phyloP scores from a whole-genome alignment of 2,113 vertebrate genomes.

The Rhinoptilus africanus region DNA sequence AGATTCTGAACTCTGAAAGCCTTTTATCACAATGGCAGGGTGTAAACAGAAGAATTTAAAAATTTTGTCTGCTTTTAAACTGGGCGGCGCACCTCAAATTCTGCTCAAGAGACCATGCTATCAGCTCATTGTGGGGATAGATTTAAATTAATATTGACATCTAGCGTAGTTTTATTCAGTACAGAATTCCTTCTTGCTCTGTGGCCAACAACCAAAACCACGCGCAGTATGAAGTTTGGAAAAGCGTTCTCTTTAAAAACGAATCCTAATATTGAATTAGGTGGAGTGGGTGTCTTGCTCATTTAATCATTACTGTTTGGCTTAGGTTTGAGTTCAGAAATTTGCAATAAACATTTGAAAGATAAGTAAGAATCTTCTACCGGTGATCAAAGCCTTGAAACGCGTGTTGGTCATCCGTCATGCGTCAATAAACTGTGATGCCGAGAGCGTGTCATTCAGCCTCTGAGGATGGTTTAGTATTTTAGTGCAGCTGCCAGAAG shows the following conservation, averaged over 20 bases:
- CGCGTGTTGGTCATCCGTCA: not conserved
- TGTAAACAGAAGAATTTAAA: not conserved
- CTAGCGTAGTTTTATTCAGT: not conserved
- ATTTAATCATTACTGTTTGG: not conserved
- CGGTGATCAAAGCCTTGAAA: conserved; percentile 16
- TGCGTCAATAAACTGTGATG: not conserved
- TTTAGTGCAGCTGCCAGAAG: conserved; percentile 10
- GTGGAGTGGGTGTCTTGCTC: not conserved
- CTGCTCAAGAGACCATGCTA: not conserved
- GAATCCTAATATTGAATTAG: not conserved
- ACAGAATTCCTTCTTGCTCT: not conserved
- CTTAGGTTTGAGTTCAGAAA: not conserved
- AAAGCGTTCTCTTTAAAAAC: not conserved
- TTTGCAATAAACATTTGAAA: not conserved
- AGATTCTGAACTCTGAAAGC: not conserved
- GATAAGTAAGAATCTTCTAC: not conserved
- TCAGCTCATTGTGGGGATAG: not conserved
- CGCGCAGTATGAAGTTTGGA: not conserved
- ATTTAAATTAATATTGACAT: not conserved
- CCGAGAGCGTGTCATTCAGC: not conserved
- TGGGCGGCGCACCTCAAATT: not conserved
- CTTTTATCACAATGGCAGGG: not conserved
- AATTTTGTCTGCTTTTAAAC: not conserved
- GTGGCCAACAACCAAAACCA: not conserved
- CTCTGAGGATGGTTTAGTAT: not conserved